Conservation (phyloP, 2,113 vertebrate species). For the Poecilia latipinna region DNA sequence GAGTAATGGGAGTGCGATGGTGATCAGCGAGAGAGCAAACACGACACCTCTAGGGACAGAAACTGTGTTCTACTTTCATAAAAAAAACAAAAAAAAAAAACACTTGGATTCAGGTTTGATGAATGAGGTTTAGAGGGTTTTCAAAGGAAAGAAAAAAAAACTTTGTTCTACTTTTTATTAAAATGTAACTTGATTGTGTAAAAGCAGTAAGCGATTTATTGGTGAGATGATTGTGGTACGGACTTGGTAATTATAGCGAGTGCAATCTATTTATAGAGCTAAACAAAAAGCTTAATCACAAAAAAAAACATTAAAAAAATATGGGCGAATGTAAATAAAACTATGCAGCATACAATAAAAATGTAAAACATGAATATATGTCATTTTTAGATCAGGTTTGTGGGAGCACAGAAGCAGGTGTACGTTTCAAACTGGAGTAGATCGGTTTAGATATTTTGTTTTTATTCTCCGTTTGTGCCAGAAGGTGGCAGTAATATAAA, state of each 20-base stretch:
- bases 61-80: slow-evolving; percentile 12
- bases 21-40: slow-evolving; percentile 28
- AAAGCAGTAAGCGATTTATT: not conserved
- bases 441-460: too few species aligned
- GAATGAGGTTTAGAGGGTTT: not conserved
- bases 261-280: not conserved
- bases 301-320: not conserved
- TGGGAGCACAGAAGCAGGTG: too few species aligned
- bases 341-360: not conserved
- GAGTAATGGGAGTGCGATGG: slow-evolving; percentile 35
- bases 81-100: slow-evolving; percentile 2
- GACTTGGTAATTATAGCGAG: not conserved
- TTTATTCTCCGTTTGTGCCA: too few species aligned
- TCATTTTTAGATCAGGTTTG: not conserved
- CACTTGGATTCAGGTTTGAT: not conserved
- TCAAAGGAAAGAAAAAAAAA: not conserved
- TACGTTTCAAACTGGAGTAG: too few species aligned
- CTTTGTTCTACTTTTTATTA: not conserved
- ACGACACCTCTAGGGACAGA: slow-evolving; percentile 10
- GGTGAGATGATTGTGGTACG: not conserved
- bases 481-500: too few species aligned
- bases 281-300: not conserved
- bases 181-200: not conserved
- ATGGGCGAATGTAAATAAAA: not conserved
- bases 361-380: too few species aligned